Evolutionary conservation across 2,113 vertebrate species (phyloP), one percentile per base, ranked within the genome.

Genomic region (Polypterus bichir): DNA sequence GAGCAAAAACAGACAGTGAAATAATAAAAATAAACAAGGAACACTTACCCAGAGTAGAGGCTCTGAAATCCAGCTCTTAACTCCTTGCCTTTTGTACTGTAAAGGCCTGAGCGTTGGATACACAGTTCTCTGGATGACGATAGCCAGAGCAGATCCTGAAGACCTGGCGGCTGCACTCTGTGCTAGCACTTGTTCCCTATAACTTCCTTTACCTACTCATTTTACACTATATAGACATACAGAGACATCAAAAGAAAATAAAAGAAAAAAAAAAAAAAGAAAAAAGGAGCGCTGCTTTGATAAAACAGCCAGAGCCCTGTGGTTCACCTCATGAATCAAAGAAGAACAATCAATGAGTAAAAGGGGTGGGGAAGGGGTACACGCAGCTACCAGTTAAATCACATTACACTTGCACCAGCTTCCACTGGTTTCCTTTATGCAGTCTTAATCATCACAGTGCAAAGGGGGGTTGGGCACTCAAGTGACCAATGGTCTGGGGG

Each of bases 281-380:
- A 79, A 81, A 75, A 71, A 11, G 76, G 78, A 78, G 59, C 79
- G 81, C 80, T 81, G 73, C 63, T 57, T 72, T 71, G 63, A 51
- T 70, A 80, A 74, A 66, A 62, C 69, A 76, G 70, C 70, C 74
- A 79, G 83, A 70, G 66, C 76, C 69, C 74, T 59, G 62, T 56
- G 46, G 78, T 91, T 98, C 94, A 95, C 89, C 95, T 96, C 94
- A 97, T 97, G 85, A 89, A 95, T 89, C 77, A 27, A 27, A 27
- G 27, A 27, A 27, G 27, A 27, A 27, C 27, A 27, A 27, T 27
- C 27, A 27, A 27, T 27, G 27, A 27, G 27, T 27, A 76, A 66
- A 64, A 9, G 64, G 64, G 73, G 59, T 65, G 69, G 81, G 76
- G 61, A 72, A 72, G 67, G 72, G 10, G 7, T 52, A 7, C 51